Base-by-base conservation (phyloP, 2,888 invertebrate genomes). In the Leucoma salicis region DNA sequence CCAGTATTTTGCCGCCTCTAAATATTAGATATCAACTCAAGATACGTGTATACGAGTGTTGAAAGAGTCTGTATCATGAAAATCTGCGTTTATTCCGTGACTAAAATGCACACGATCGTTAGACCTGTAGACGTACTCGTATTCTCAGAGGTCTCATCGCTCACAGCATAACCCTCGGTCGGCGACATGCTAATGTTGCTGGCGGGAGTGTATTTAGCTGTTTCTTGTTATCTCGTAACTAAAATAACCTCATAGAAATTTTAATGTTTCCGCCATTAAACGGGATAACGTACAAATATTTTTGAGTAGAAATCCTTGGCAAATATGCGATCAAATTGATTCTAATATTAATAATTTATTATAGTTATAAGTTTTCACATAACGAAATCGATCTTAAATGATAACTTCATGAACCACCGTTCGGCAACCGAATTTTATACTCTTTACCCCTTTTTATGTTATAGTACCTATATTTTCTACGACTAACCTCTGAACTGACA, bases 1-100 rank as follows among this genome's bases (percentile, higher is more conserved):
- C 21, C 65, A 59, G 63, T 40, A 72, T 73, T 74, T 72, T 72
- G 66, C 73, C 67, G 48, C 57, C 66, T 53, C 66, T 70, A 66
- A 67, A 72, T 68, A 68, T 72, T 64, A 67, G 72, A 74, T 71
- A 74, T 70, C 74, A 74, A 72, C 70, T 66, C 67, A 45, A 46
- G 46, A 49, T 58, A 74, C 75, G 74, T 75, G 76, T n/a, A 63
- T 56, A 35, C 37, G 70, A 62, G 52, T 69, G 47, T 40, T 47
- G 46, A 71, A 29, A 27, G 35, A 49, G 53, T 50, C 51, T 47
- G 53, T 51, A 43, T 51, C 43, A 56, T 42, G 45, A 60, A 66
- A 67, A 63, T 63, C 60, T 60, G 57, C 56, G 44, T 57, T 63
- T 57, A 62, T 61, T 63, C 53, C 38, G 57, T 53, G 53, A 46